Percentiles rank a stretch among this genome's conserved stretches.
phyloP scores from a whole-genome alignment of 2,888 invertebrate species.

The Drosophila percnosoma region DNA sequence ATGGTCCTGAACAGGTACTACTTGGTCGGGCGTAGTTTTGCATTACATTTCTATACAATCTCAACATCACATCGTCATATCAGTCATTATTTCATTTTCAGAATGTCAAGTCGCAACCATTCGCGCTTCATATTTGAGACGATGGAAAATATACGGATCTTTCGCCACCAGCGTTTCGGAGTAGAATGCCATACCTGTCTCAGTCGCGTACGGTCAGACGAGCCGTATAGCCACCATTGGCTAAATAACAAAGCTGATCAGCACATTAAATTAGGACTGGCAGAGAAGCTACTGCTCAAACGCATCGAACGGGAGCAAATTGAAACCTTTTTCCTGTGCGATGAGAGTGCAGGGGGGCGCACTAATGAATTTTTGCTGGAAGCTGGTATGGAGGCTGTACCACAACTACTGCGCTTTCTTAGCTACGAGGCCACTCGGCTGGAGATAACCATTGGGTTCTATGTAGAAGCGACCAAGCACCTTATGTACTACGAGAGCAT shows the following conservation, averaged over 20 bases:
- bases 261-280: constrained; percentile 29
- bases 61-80: not conserved
- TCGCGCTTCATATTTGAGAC: constrained; percentile 52
- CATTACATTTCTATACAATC: constrained; percentile 16
- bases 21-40: not conserved
- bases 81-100: constrained; percentile 9
- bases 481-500: constrained; percentile 58
- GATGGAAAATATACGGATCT: constrained; percentile 25
- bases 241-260: constrained; percentile 8
- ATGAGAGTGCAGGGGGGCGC: constrained; percentile 45
- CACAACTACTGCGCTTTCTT: constrained; percentile 61
- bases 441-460: constrained; percentile 61
- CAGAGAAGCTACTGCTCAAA: constrained; percentile 46
- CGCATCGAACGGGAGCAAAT: constrained; percentile 56
- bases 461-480: constrained; percentile 51
- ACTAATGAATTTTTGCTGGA: constrained; percentile 61
- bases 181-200: constrained; percentile 53
- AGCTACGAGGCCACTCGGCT: constrained; percentile 44
- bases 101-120: constrained; percentile 35
- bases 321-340: constrained; percentile 69
- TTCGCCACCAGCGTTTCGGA: constrained; percentile 37
- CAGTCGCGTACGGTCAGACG: constrained; percentile 32
- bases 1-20: not conserved
- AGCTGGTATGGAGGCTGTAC: constrained; percentile 61
- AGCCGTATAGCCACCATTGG: constrained; percentile 64